A percentile compares a stretch with the other conserved stretches of the same genome.
Evolutionary conservation across 2,797 vertebrate genomes (phyloP).

Genomic region (Kryptolebias ocellatus): DNA sequence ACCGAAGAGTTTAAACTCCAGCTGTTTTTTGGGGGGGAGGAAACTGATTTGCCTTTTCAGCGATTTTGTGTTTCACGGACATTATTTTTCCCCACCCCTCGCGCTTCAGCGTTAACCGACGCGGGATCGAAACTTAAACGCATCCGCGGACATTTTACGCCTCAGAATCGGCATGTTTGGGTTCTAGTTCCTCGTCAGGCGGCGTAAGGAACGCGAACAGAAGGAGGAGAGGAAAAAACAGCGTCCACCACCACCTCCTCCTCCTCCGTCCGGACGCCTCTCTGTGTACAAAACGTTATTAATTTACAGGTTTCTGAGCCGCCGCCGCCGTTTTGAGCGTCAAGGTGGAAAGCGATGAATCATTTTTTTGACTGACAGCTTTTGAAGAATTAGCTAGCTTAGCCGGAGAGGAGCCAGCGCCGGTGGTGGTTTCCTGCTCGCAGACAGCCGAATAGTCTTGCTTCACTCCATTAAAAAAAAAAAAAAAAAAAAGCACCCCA

Average conservation of each 20-base stretch:
- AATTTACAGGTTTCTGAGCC: slow-evolving; percentile 51
- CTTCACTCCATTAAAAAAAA: slow-evolving; percentile 12
- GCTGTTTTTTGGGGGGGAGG: neutral
- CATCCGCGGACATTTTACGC: slow-evolving; percentile 69
- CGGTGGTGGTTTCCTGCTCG: slow-evolving; percentile 46
- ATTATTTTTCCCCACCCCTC: slow-evolving; percentile 6
- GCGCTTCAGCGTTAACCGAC: slow-evolving; percentile 12
- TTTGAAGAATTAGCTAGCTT: slow-evolving; percentile 68
- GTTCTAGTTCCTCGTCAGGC: slow-evolving; percentile 16
- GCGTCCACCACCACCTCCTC: slow-evolving; percentile 4
- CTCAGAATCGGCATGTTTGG: slow-evolving; percentile 30
- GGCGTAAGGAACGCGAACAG: slow-evolving; percentile 5
- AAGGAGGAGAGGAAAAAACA: slow-evolving; percentile 4
- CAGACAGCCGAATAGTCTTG: slow-evolving; percentile 36
- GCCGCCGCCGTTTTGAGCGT: slow-evolving; percentile 33
- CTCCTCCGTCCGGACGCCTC: slow-evolving; percentile 22
- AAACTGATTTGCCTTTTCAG: slow-evolving; percentile 15
- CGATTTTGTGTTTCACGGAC: slow-evolving; percentile 28
- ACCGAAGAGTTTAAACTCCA: slow-evolving; percentile 20
- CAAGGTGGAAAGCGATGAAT: slow-evolving; percentile 67
- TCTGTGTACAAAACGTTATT: slow-evolving; percentile 34
- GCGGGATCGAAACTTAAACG: slow-evolving; percentile 57
- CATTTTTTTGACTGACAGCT: slow-evolving; percentile 72
- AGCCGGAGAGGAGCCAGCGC: slow-evolving; percentile 42
- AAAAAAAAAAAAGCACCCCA: neutral